Conservation (phyloP, 2,113 vertebrate species). For the Xiphias gladius region DNA sequence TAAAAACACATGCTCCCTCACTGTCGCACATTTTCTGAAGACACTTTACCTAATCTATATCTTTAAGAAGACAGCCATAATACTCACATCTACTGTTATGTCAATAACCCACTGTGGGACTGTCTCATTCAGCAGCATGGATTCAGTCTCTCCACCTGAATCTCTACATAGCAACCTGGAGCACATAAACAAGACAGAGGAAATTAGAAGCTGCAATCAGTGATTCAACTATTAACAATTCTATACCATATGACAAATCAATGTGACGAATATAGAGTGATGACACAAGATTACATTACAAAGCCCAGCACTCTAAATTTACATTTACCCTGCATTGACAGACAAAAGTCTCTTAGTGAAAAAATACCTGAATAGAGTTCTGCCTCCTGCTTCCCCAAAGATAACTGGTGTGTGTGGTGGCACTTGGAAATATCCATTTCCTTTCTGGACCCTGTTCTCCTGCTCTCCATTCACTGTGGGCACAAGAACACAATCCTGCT, state of each 20-base stretch:
- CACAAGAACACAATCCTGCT: conserved; percentile 9
- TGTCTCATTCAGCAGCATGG: conserved; percentile 98
- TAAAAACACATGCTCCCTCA: not conserved
- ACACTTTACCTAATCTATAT: not conserved
- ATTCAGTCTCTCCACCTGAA: conserved; percentile 97
- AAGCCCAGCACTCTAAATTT: not conserved
- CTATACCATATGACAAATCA: not conserved
- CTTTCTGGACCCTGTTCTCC: conserved; percentile 96
- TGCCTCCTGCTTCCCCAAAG: conserved; percentile 97
- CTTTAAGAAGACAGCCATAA: not conserved
- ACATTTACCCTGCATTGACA: not conserved
- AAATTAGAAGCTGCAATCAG: not conserved
- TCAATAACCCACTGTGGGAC: conserved; percentile 99
- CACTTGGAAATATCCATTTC: conserved; percentile 99
- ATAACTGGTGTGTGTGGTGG: conserved; percentile 99
- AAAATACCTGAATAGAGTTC: conserved; percentile 94
- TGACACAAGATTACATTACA: not conserved
- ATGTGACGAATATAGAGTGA: not conserved
- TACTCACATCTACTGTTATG: conserved; percentile 99
- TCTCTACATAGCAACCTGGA: conserved; percentile 95
- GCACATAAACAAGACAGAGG: not conserved
- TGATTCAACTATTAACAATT: not conserved
- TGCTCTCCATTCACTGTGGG: conserved; percentile 94
- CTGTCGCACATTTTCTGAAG: not conserved
- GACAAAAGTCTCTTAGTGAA: not conserved